Percentiles rank a stretch among this genome's conserved stretches.
Evolutionary conservation across 2,888 invertebrate species (phyloP).

Genomic region (Leptopilina drosophilae): DNA sequence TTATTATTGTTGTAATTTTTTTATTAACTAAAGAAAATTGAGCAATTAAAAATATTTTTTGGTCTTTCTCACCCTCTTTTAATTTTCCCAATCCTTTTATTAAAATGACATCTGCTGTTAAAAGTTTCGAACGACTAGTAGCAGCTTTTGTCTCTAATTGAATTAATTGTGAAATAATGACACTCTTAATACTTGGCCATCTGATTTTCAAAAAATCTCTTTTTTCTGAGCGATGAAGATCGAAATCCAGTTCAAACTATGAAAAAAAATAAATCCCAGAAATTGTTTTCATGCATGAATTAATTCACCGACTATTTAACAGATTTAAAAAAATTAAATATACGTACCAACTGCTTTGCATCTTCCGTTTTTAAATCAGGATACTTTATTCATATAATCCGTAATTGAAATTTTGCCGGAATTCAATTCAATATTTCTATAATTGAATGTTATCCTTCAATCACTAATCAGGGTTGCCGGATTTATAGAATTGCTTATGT

Average conservation of each 20-base stretch:
- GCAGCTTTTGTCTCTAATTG: not conserved
- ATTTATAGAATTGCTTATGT: not conserved
- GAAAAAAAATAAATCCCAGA: not conserved
- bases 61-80: too few species aligned
- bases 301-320: not conserved
- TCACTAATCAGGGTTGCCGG: not conserved
- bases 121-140: too few species aligned
- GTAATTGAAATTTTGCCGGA: not conserved
- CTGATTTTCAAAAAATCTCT: not conserved
- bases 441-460: not conserved
- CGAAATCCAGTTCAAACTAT: not conserved
- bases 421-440: not conserved
- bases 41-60: too few species aligned
- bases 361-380: conserved; percentile 14
- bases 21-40: too few species aligned
- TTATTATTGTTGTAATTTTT: too few species aligned
- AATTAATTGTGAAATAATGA: not conserved
- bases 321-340: not conserved
- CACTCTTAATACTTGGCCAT: not conserved
- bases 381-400: conserved; percentile 4
- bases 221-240: not conserved
- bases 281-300: not conserved
- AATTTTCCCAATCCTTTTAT: too few species aligned
- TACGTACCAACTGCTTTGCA: conserved; percentile 1
- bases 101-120: too few species aligned